Base-by-base conservation (phyloP, 1,140 invertebrate genomes). In the Pseudomyrmex gracilis region DNA sequence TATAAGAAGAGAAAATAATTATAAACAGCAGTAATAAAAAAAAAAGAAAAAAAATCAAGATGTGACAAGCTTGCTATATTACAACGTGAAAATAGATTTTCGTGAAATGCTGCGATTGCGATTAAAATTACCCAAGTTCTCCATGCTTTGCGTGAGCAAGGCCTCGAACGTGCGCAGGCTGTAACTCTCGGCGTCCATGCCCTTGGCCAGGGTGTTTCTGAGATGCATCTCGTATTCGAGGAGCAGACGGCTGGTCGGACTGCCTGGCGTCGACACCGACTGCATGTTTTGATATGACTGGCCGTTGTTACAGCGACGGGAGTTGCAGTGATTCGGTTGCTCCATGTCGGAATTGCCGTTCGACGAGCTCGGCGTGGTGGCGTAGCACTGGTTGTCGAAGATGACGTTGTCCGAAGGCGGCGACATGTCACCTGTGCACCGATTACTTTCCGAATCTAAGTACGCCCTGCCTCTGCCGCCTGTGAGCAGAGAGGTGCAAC, bases 171-270 rank as follows among this genome's bases (percentile, higher is more conserved):
- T 98, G 92, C 99, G 98, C 82, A 99, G 94, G 92, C 98, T 98
- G 93, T 98, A 98, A 90, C 97, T 98, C 94, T 98, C 98, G 58
- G 98, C 98, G 91, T 98, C 98, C 97, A 98, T 98, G 85, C 98
- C 98, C 93, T 98, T 98, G 88, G 98, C 98, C 83, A 99, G 95
- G 1, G 98, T 98, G 93, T 99, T 99, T 66, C 98, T 95, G 58
- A 99, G 95, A 94, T 99, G 98, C 97, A 98, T 98, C 95, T 99
- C 98, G 93, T 99, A 99, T 95, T 99, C 98, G 71, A 98, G 95
- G 5, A 98, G 95, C 1, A 98, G 95, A 51, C 98, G 95, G 73
- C 97, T 98, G 12, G 98, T 98, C 10, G 98, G 98, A 15, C 97
- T 98, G 22, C 97, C 97, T 2, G 97, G 97, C 0, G 97, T 97